phyloP scores from a whole-genome alignment of 1,140 invertebrate genomes.

The Neodiprion lecontei region DNA sequence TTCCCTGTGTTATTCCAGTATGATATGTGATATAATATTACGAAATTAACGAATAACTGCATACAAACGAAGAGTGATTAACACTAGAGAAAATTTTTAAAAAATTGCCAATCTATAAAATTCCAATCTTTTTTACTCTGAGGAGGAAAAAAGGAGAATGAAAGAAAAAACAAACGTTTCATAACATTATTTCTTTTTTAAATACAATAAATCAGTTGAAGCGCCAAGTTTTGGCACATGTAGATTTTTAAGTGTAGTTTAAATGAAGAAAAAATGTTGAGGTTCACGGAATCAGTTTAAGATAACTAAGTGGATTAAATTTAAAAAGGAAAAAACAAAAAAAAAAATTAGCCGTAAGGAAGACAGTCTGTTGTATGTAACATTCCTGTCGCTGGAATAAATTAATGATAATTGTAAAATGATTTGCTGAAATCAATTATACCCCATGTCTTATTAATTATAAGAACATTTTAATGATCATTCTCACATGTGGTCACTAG shows the following conservation, averaged over 20 bases:
- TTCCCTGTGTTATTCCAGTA: conserved; percentile 4
- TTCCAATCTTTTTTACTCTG: not conserved
- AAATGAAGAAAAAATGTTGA: not conserved
- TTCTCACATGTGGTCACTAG: too few species aligned
- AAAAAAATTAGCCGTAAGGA: not conserved
- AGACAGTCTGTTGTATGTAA: conserved; percentile 18
- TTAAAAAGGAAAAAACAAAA: not conserved
- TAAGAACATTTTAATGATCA: too few species aligned
- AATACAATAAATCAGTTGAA: not conserved
- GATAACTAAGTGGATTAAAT: not conserved
- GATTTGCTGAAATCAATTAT: too few species aligned
- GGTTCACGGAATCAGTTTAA: not conserved
- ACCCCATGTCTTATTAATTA: too few species aligned
- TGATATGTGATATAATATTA: not conserved
- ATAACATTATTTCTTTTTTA: not conserved
- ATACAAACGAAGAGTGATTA: not conserved
- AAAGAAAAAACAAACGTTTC: not conserved
- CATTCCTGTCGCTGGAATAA: conserved; percentile 20
- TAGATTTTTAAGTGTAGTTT: conserved; percentile 13
- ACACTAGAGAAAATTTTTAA: not conserved
- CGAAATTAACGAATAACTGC: not conserved
- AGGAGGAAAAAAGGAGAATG: too few species aligned
- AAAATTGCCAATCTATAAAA: not conserved
- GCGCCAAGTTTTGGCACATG: not conserved
- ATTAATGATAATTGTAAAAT: conserved; percentile 8